Base-by-base conservation (phyloP, 2,113 vertebrate species). In the Alligator sinensis region DNA sequence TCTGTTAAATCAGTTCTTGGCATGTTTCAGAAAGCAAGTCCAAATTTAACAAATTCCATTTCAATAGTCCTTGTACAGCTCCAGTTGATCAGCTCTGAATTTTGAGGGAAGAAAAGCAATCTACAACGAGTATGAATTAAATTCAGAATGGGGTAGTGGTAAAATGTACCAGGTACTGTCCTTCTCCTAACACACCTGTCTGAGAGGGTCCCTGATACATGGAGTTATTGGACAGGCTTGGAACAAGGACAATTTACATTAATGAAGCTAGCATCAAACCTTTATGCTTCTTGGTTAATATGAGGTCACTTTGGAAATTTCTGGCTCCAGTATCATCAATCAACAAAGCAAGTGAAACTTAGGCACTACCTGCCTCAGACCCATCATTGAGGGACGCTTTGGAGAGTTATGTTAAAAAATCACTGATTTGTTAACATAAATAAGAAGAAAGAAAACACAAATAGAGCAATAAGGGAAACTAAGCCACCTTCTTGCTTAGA, bases 251-350 rank as follows among this genome's bases (percentile, higher is more conserved):
- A 66, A 70, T 91, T 54, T 86, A 3, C 82, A 38, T 76, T 92
- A 94, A 83, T 79, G 57, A 95, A 90, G 5, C 2, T 28, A 60
- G 34, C 80, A 90, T 72, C n/a, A 93, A 90, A 19, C 4, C 27
- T 89, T 83, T 78, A 58, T 77, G 19, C 66, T 78, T 34, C 93
- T 90, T 89, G 25, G 5, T 78, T 83, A 94, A 28, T 74, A 88
- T 54, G 13, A 83, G 86, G 74, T 76, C 82, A 16, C 63, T 93
- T 92, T 63, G 19, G 74, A 90, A 58, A 24, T 90, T 95, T 95
- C 64, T 85, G 64, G 6, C 30, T 94, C 28, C 16, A 87, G 22
- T 89, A 63, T 17, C 24, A 88, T 83, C 79, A 92, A 11, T 91
- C 54, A 83, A 64, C 30, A 66, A 78, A 84, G 84, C n/a, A 80